Conservation (phyloP, 2,113 vertebrate genomes). For the Scomber colias region DNA sequence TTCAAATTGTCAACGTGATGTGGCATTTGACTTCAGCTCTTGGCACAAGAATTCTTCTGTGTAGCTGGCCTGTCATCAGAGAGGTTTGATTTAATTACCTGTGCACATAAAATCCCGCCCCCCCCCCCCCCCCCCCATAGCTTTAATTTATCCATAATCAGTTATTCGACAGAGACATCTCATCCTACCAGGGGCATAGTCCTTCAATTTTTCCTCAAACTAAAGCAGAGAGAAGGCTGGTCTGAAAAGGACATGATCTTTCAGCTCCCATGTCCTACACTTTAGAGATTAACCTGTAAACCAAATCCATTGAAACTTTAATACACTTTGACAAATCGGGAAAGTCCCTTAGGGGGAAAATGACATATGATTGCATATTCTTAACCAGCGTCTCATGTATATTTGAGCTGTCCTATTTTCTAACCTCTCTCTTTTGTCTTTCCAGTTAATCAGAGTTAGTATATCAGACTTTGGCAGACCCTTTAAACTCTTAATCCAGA, state of each 20-base stretch:
- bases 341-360: neutral
- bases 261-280: neutral
- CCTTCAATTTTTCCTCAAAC: neutral
- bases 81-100: neutral
- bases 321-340: constrained; percentile 25
- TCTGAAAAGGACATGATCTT: constrained; percentile 12
- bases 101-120: neutral
- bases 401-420: constrained; percentile 54
- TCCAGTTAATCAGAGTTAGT: constrained; percentile 49
- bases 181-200: neutral
- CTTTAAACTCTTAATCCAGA: constrained; percentile 64
- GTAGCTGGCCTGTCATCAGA: neutral
- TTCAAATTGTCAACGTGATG: neutral
- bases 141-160: constrained; percentile 13
- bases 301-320: constrained; percentile 52
- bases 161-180: constrained; percentile 13
- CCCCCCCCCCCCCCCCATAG: neutral
- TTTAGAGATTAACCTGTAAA: constrained; percentile 33
- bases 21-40: neutral
- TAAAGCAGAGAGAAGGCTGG: constrained; percentile 16
- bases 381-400: constrained; percentile 61
- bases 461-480: constrained; percentile 47
- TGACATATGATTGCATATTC: neutral
- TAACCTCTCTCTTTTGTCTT: constrained; percentile 52
- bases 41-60: neutral